These are phyloP conservation scores for Drosophila murphyi DNA, from an alignment of 1,140 invertebrate genomes.

Conservation along the genomic window DNA sequence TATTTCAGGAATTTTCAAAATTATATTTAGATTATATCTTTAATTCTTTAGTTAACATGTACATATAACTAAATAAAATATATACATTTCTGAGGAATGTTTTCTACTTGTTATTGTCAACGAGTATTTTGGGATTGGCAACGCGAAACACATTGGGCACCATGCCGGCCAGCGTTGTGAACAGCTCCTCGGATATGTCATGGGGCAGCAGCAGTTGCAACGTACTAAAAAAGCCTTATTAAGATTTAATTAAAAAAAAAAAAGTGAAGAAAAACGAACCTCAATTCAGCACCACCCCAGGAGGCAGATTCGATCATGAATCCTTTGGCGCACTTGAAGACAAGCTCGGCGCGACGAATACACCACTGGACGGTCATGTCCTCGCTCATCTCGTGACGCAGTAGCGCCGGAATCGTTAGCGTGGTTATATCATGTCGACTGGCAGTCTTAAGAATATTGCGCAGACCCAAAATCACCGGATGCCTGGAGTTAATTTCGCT, in stretches of 20 bases:
- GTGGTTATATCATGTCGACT: conserved; percentile 97
- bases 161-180: conserved; percentile 93
- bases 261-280: conserved; percentile 85
- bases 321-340: conserved; percentile 99
- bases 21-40: too few species aligned
- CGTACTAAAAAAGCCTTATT: conserved; percentile 46
- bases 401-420: conserved; percentile 95
- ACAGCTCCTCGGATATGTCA: conserved; percentile 94
- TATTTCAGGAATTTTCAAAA: too few species aligned
- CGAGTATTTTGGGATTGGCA: conserved; percentile 90
- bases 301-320: conserved; percentile 99
- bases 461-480: conserved; percentile 96
- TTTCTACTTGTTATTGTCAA: conserved; percentile 84
- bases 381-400: conserved; percentile 98
- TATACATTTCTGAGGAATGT: conserved; percentile 34
- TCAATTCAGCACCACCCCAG: conserved; percentile 94
- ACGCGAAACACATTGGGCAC: conserved; percentile 95
- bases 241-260: neutral
- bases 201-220: conserved; percentile 87
- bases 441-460: conserved; percentile 97
- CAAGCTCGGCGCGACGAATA: conserved; percentile 96
- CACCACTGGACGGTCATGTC: conserved; percentile 99
- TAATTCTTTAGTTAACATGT: too few species aligned
- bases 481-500: conserved; percentile 98
- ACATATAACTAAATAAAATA: too few species aligned